Evolutionary conservation across 2,113 vertebrate genomes (phyloP).

Genomic region (Prunella himalayana): DNA sequence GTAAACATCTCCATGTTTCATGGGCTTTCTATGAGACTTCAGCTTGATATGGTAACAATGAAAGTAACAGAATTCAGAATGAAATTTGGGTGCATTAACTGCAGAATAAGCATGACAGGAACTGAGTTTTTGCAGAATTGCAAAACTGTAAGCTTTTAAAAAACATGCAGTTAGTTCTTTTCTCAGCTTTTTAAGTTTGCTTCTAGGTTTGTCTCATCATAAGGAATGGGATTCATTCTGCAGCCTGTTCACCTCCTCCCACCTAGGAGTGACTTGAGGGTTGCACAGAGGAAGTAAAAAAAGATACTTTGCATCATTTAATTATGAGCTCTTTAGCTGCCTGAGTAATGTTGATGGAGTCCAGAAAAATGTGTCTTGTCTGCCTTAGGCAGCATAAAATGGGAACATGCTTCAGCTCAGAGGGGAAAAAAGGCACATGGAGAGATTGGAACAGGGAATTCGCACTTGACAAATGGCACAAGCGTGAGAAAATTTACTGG

Average conservation of each 20-base stretch:
- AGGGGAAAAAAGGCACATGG: background rate
- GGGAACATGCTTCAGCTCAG: background rate
- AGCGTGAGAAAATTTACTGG: background rate
- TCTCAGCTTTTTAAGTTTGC: background rate
- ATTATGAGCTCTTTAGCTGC: background rate
- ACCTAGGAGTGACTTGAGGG: background rate
- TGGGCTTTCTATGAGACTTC: background rate
- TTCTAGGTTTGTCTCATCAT: background rate
- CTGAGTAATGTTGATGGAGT: background rate
- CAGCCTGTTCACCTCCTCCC: background rate
- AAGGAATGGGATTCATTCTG: background rate
- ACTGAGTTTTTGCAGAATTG: background rate
- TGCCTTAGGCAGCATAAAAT: background rate
- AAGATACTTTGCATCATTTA: conserved; percentile 10
- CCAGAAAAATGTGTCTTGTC: background rate
- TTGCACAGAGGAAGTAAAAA: background rate
- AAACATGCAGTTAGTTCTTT: background rate
- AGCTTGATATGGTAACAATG: background rate
- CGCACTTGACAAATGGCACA: background rate
- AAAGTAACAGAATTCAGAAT: background rate
- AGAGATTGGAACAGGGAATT: background rate
- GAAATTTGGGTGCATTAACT: background rate
- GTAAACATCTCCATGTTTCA: background rate
- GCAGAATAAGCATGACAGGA: background rate
- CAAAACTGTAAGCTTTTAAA: background rate